These are phyloP conservation scores for Meghimatium bilineatum DNA, from an alignment of 2,888 invertebrate genomes.

Conservation along the genomic window DNA sequence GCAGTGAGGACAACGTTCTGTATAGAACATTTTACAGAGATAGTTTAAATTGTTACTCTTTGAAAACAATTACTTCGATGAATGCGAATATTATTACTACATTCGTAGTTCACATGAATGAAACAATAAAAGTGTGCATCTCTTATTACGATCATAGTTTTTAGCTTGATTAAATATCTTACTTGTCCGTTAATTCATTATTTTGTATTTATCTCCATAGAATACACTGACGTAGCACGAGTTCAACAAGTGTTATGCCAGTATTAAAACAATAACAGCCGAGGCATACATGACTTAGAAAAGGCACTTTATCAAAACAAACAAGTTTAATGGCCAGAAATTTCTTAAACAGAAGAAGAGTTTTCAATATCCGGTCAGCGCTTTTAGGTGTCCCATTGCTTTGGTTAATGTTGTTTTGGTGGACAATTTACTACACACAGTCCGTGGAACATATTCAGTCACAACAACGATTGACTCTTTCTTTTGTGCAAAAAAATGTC, in stretches of 20 bases:
- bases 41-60: too few relatives aligned
- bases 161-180: too few relatives aligned
- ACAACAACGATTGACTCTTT: background rate
- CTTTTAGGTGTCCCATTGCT: conserved; percentile 18
- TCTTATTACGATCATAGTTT: too few relatives aligned
- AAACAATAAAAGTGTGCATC: too few relatives aligned
- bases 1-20: too few relatives aligned
- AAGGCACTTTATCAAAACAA: background rate
- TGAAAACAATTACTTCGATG: too few relatives aligned
- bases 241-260: background rate
- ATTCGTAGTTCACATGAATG: too few relatives aligned
- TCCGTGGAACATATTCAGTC: background rate
- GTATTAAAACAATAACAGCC: background rate
- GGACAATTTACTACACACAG: conserved; percentile 36
- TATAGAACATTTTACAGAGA: too few relatives aligned
- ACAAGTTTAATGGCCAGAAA: conserved; percentile 5
- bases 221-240: background rate
- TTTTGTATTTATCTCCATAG: too few relatives aligned
- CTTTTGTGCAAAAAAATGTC: background rate
- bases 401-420: conserved; percentile 19
- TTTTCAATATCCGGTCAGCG: background rate
- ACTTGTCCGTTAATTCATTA: too few relatives aligned
- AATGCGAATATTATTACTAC: too few relatives aligned
- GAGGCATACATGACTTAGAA: background rate
- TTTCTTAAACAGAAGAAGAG: background rate